Base-by-base conservation (phyloP, 2,113 vertebrate species). In the Mellivora capensis region DNA sequence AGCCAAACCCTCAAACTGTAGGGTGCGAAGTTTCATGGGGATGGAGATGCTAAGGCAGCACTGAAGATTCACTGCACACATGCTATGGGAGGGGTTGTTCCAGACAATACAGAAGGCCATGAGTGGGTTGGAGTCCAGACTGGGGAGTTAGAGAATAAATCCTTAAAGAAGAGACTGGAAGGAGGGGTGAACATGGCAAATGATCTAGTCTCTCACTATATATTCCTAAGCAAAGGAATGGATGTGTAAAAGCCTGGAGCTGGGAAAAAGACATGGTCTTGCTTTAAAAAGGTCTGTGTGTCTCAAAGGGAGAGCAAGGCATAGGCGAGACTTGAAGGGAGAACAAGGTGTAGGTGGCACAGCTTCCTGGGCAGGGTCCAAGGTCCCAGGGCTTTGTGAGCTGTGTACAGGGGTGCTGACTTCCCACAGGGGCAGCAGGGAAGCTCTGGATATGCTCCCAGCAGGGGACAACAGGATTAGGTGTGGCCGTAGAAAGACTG, bases 1-100 rank as follows among this genome's bases (percentile, higher is more conserved):
- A 67, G 39, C 37, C 72, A 34, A 34, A 95, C 80, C 47, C 47
- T 84, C 42, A 47, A 31, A 47, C 42, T 47, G 27, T 17, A 47
- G 52, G 17, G 54, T 18, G 34, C 15, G 17, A 15, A 39, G 54
- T 79, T 29, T 4, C 54, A 20, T 14, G 23, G 61, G 54, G 67
- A 67, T 4, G 61, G 42, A 76, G 49, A 15, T 1, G 23, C 31
- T 31, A 34, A 47, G 39, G 27, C n/a, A 39, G 61, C 61, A 37
- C 15, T 29, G 20, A 20, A 6, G 37, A 18, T 0, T 14, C 27
- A 15, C 1, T 0, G 12, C 0, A 27, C 15, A 13, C 15, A 25
- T 47, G 59, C 84, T 15, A 0, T 3, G 18, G 31, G 2, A 14
- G 13, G 31, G 15, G 64, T 15, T 18, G 10, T 37, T 85, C 17